These are phyloP conservation scores for Chiloscyllium punctatum DNA, from an alignment of 2,797 vertebrate species.

Conservation along the genomic window DNA sequence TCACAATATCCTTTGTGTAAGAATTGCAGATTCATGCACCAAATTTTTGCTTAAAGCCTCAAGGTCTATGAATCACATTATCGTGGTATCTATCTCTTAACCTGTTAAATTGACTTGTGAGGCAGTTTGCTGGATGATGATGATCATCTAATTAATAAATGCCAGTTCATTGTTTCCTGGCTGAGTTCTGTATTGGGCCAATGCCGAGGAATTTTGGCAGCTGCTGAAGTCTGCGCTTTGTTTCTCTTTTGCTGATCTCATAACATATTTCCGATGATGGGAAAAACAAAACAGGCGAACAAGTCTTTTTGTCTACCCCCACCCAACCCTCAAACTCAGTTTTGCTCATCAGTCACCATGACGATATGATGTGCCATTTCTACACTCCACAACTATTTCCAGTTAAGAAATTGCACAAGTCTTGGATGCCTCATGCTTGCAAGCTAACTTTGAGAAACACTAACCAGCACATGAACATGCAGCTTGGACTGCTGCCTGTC, in stretches of 20 bases:
- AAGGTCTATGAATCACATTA: background rate
- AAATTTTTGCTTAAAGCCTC: background rate
- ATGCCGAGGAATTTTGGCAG: slow-evolving; percentile 16
- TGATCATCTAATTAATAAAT: background rate
- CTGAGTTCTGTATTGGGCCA: background rate
- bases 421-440: background rate
- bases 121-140: background rate
- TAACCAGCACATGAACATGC: background rate
- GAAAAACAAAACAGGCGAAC: background rate
- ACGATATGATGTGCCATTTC: background rate
- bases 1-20: background rate
- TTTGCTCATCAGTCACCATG: background rate
- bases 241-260: slow-evolving; percentile 25
- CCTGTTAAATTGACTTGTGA: background rate
- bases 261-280: too few relatives aligned
- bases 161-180: slow-evolving; percentile 33
- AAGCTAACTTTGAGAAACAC: background rate
- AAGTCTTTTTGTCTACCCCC: background rate
- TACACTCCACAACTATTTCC: background rate
- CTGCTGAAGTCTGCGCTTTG: slow-evolving; percentile 7
- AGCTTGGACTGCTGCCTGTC: background rate
- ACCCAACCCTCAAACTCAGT: background rate
- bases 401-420: background rate
- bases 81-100: background rate
- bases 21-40: background rate